Evolutionary conservation across 2,797 vertebrate species (phyloP), one percentile per base, ranked within the genome.

Genomic region (Eremophila alpestris): DNA sequence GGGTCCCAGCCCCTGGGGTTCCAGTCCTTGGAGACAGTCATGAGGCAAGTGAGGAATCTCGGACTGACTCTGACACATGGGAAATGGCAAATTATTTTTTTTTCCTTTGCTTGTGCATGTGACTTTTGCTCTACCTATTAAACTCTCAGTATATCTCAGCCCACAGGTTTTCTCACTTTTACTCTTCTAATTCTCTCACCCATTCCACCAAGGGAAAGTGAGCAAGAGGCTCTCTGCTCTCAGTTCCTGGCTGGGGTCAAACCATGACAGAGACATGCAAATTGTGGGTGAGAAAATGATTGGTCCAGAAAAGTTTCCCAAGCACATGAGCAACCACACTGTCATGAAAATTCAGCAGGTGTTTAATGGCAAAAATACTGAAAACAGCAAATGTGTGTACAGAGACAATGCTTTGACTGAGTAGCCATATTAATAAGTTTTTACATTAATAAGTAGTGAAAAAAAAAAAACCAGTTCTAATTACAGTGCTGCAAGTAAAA

Each of bases 241-340:
- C 23, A 8, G 10, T 4, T 65, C 40, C 26, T 71, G 43, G 20
- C 4, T 40, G 45, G 12, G 12, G 4, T 64, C 58, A 70, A 77
- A 58, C 18, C 40, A 20, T 9, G 38, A 43, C 5, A 49, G 34
- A 63, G 9, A 23, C 3, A n/a, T 11, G 12, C 12, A 83, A 83
- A 58, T 41, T 65, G 7, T 36, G 4, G 3, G 9, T 41, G 30
- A 69, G 41, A 69, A 86, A 65, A 54, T 46, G 7, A 34, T 26
- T 32, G 10, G 5, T 56, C 17, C 29, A 60, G 26, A 34, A 87
- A 71, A 91, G 29, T 15, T 78, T 84, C 19, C n/a, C 16, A 78
- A 67, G 7, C 48, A 51, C 2, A 0, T 34, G 5, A 75, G 24
- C 16, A 87, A 24, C 2, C 8, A 19, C 7, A 18, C 1, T 36